Percentiles rank a stretch among this genome's conserved stretches.
These are phyloP conservation scores for Ochropleura leucogaster DNA, from an alignment of 2,888 invertebrate species.

Conservation along the genomic window DNA sequence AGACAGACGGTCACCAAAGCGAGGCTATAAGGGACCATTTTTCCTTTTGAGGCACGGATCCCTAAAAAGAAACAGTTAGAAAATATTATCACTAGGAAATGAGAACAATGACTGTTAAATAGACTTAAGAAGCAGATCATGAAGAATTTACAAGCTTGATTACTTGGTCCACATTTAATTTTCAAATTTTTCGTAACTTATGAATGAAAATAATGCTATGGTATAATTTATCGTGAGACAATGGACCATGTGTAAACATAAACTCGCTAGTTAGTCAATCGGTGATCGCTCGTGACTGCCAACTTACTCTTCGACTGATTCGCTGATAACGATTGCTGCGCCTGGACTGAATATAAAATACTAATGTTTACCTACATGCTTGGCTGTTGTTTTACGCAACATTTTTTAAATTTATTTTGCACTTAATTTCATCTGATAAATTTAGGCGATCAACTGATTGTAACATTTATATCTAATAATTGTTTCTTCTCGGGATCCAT, in stretches of 20 bases:
- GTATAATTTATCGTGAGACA: slow-evolving; percentile 42
- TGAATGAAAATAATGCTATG: not conserved
- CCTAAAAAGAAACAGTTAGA: not conserved
- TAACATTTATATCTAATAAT: not conserved
- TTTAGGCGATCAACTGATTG: not conserved
- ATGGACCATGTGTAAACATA: slow-evolving; percentile 45
- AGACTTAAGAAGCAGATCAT: not conserved
- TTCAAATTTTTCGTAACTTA: not conserved
- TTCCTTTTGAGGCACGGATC: too few relatives aligned
- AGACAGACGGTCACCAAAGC: too few relatives aligned
- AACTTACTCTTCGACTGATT: slow-evolving; percentile 69
- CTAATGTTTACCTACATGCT: slow-evolving; percentile 11
- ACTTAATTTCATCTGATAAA: not conserved
- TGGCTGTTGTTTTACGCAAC: slow-evolving; percentile 20
- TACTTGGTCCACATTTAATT: not conserved
- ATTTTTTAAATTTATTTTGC: not conserved
- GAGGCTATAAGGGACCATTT: too few relatives aligned
- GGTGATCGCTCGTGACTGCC: slow-evolving; percentile 75
- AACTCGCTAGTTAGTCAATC: slow-evolving; percentile 60
- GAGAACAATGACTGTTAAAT: not conserved
- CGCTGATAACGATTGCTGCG: slow-evolving; percentile 62
- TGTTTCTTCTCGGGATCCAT: not conserved
- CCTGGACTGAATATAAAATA: slow-evolving; percentile 59
- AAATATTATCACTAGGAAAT: not conserved
- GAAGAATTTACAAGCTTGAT: not conserved